Percentiles rank a stretch among this genome's conserved stretches.
phyloP scores from a whole-genome alignment of 2,113 vertebrate genomes.

The Nycticorax nycticorax region DNA sequence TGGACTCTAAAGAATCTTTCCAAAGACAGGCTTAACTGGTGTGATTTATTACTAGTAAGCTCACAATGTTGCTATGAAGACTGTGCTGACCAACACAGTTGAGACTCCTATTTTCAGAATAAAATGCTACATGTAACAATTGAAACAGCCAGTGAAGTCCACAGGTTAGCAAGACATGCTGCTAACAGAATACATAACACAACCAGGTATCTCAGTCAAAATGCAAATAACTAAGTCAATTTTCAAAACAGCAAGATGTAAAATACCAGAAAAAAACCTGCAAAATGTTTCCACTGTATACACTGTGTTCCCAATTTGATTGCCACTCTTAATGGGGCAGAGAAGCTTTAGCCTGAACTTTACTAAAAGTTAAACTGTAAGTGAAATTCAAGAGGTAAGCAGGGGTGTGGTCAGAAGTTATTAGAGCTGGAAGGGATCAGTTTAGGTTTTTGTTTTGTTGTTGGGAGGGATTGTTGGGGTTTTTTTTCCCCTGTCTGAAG shows the following conservation, averaged over 20 bases:
- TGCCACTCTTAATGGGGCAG: not conserved
- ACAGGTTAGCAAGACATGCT: not conserved
- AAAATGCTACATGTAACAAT: not conserved
- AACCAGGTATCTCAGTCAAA: not conserved
- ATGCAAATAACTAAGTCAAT: not conserved
- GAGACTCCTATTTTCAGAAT: not conserved
- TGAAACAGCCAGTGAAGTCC: not conserved
- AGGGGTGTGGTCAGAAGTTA: not conserved
- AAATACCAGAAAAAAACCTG: not conserved
- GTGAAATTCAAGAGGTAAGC: not conserved
- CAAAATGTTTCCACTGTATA: not conserved
- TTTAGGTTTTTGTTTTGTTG: not conserved
- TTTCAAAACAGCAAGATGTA: not conserved
- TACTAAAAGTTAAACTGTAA: not conserved
- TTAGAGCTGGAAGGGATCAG: not conserved
- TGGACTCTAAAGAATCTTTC: not conserved
- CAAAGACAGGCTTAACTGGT: not conserved
- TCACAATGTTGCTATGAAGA: not conserved
- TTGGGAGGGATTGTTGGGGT: fast-evolving
- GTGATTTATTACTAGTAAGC: not conserved
- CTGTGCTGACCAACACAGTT: not conserved
- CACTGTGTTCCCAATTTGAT: not conserved
- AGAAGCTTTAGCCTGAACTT: not conserved
- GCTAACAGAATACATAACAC: not conserved
- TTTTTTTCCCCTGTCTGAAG: not conserved